Evolutionary conservation across 2,113 vertebrate genomes (phyloP), one percentile per base, ranked within the genome.

Genomic region (Heterotis niloticus): DNA sequence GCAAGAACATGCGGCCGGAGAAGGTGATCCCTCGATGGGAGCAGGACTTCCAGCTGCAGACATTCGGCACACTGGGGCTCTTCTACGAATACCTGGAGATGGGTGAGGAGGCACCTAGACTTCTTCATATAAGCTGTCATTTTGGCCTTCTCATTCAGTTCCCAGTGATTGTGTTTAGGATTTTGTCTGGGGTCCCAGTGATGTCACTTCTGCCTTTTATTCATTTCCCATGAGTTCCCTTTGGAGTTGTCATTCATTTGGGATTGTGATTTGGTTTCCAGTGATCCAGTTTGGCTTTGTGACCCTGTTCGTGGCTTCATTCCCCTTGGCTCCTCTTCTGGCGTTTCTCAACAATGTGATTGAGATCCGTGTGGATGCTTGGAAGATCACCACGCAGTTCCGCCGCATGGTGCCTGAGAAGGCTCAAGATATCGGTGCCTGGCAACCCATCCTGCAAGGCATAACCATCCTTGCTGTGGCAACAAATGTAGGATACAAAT

Each of bases 261-360:
- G 96, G 13, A 34, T 11, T 80, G 57, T 73, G 52, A 77, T 78
- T 79, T 81, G 82, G 78, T 89, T 88, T 81, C 67, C 83, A 98
- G 96, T 96, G 77, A 97, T 98, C 88, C 96, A 98, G 88, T 98
- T 98, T 90, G 96, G 96, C 81, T 98, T 98, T 82, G 96, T 97
- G 83, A 98, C 96, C 76, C 90, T 98, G 73, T 98, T 98, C 77
- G 96, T 98, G 92, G 96, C 96, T 0, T 98, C 96, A 0, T 98
- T 98, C 64, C 96, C 96, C n/a, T 85, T 98, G 92, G 96, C 95
- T 82, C 96, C 96, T 10, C 88, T 95, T 52, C 89, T 98, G 91
- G 96, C 96, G 66, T 91, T 98, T 52, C 84, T 96, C 60, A 98
- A 98, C 90, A 98, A 98, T 87, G 85, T 98, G 81, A 79, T 96